Evolutionary conservation across 2,888 invertebrate species (phyloP).

Genomic region (Graphium colonna): DNA sequence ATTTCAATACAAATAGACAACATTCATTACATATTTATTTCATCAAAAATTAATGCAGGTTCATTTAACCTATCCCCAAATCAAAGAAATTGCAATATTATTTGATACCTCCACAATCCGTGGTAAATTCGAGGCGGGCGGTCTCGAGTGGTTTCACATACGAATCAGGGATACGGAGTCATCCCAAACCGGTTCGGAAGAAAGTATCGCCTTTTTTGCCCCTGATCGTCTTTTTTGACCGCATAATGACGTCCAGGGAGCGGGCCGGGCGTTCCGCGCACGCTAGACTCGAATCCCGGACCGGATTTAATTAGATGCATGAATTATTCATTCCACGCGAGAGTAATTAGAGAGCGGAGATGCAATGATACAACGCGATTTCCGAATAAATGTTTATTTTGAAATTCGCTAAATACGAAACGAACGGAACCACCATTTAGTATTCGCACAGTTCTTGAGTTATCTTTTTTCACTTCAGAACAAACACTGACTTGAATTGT

Average conservation of each 20-base stretch:
- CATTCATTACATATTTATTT: too few relatives aligned
- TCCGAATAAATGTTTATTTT: conserved; percentile 8
- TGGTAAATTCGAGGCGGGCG: not conserved
- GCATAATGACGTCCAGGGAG: conserved; percentile 10
- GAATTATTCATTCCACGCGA: conserved; percentile 30
- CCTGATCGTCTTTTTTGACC: conserved; percentile 1
- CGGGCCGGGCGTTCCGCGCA: not conserved
- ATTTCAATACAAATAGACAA: too few relatives aligned
- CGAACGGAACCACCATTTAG: too few relatives aligned
- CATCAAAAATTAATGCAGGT: too few relatives aligned
- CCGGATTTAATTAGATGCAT: conserved; percentile 31
- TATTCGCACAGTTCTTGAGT: too few relatives aligned
- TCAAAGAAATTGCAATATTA: too few relatives aligned
- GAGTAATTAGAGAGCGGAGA: conserved; percentile 12
- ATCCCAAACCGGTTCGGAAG: conserved; percentile 18
- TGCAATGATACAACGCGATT: not conserved
- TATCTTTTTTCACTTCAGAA: too few relatives aligned
- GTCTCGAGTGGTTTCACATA: conserved; percentile 6
- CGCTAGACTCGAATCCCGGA: conserved; percentile 23
- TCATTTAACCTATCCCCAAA: too few relatives aligned
- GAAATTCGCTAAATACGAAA: too few relatives aligned
- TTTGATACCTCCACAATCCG: too few relatives aligned
- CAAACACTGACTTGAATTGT: too few relatives aligned
- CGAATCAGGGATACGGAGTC: conserved; percentile 8
- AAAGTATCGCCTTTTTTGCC: conserved; percentile 13